Base-by-base conservation (phyloP, 2,797 vertebrate species). In the Helarctos malayanus region DNA sequence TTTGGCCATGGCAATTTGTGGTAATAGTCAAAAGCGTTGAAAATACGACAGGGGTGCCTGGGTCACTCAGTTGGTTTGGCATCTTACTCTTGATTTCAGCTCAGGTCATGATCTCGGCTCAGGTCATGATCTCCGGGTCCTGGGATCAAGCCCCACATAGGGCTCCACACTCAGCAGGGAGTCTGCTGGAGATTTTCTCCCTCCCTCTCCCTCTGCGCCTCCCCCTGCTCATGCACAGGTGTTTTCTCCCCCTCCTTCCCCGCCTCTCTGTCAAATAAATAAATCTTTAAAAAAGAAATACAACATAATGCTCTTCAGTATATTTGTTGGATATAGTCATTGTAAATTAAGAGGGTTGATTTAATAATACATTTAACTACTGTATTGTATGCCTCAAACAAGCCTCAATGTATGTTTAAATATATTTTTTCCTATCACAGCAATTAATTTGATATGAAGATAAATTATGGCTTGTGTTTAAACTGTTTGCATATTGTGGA, bases 341-440 rank as follows among this genome's bases (percentile, higher is more conserved):
- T 63, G 56, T 25, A 59, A 83, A 83, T 59, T 54, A 61, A 81
- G 45, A 49, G 52, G 61, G 92, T 13, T 89, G 65, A 85, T 45
- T 83, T 87, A 84, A 88, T 83, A 84, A 68, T 56, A 63, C 32
- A 71, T 94, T 78, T 87, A 41, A 89, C 38, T 81, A 25, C 59
- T 83, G 2, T 85, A 14, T 76, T 92, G 7, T 61, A 78, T 10
- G 45, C 18, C 73, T 35, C 1, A 1, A 95, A 13, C 3, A 65
- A 83, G 5, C 1, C 52, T 63, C 13, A 54, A 19, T 69, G 2
- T 38, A 10, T 78, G 21, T 95, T 35, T 73, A 68, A 69, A 49
- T 88, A 15, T 35, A 68, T 73, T 90, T 92, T 68, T 68, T 7
- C 84, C 32, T 92, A 90, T 69, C 59, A 27, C 0, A 68, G 49